Conservation (phyloP, 1,140 invertebrate species). For the Drosophila nebulosa region DNA sequence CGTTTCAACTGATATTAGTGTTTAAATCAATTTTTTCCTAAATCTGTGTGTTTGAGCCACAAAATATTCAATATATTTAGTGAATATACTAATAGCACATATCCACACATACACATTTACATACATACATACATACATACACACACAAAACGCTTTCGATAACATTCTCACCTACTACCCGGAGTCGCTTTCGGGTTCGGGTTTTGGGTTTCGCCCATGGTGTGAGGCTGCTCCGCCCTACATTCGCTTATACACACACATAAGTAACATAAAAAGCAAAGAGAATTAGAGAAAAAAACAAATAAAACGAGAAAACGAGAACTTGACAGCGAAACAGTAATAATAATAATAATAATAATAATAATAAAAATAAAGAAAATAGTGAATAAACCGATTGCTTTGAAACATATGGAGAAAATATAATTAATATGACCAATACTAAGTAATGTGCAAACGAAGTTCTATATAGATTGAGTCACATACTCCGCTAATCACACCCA, state of each 20-base stretch:
- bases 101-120: constrained; percentile 20
- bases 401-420: background rate
- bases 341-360: background rate
- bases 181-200: background rate
- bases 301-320: background rate
- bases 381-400: background rate
- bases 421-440: background rate
- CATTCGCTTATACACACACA: constrained; percentile 16
- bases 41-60: background rate
- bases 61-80: background rate
- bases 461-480: background rate
- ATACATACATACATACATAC: constrained; percentile 11
- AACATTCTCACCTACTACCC: background rate
- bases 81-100: background rate
- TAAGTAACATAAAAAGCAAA: constrained; percentile 24
- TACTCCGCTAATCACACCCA: background rate
- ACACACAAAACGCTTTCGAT: background rate
- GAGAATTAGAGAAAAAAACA: constrained; percentile 17
- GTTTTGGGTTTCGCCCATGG: background rate
- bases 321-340: background rate
- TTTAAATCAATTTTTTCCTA: background rate
- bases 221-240: background rate
- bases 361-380: background rate
- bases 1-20: background rate
- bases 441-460: background rate